These are phyloP conservation scores for Gymnodraco acuticeps DNA, from an alignment of 2,797 vertebrate species.

Conservation along the genomic window DNA sequence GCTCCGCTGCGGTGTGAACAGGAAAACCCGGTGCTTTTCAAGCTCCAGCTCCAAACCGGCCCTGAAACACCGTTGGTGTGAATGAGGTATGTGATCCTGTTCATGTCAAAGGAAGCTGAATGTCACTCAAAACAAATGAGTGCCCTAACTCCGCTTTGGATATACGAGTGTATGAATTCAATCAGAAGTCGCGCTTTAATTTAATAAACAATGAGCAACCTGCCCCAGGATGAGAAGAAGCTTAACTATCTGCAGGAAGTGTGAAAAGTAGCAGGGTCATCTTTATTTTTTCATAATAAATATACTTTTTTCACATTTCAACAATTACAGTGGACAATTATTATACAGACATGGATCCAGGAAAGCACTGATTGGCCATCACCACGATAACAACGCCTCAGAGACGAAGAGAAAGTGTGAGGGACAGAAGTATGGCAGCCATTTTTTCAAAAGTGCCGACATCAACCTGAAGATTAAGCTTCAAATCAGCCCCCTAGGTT, in stretches of 20 bases:
- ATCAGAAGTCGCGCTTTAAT: conserved; percentile 9
- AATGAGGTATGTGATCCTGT: neutral
- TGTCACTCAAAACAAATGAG: conserved; percentile 36
- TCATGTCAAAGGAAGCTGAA: neutral
- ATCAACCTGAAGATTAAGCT: neutral
- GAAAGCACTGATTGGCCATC: conserved; percentile 37
- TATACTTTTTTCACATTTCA: conserved; percentile 63
- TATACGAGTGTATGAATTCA: conserved; percentile 12
- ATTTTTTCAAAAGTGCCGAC: neutral
- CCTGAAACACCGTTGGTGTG: no score
- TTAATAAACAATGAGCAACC: conserved; percentile 48
- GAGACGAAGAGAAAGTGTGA: conserved; percentile 7
- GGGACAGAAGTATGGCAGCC: neutral
- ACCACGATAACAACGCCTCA: conserved; percentile 4
- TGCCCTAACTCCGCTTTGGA: conserved; percentile 15
- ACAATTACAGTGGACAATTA: conserved; percentile 54
- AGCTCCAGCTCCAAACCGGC: no score
- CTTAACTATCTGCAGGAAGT: conserved; percentile 6
- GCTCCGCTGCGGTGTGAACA: no score
- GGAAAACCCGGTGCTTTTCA: no score
- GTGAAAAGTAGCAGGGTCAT: conserved; percentile 36
- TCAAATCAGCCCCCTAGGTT: neutral
- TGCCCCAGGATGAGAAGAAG: conserved; percentile 34
- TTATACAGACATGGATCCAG: conserved; percentile 53
- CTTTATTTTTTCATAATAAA: conserved; percentile 77